phyloP scores from a whole-genome alignment of 2,797 vertebrate species.

The Periparus ater region DNA sequence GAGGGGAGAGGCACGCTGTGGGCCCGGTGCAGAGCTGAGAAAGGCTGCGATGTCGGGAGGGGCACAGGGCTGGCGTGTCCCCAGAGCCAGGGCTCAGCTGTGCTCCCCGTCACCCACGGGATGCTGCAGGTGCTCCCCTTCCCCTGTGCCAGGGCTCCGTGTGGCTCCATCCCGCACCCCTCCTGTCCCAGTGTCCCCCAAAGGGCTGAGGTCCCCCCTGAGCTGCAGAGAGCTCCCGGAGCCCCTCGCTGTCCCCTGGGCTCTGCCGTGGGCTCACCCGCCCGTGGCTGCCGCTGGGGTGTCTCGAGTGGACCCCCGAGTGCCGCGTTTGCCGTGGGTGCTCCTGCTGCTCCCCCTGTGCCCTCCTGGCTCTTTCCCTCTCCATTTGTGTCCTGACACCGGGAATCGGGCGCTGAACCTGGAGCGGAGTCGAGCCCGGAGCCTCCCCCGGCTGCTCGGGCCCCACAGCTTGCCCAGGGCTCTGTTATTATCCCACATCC shows the following conservation, averaged over 20 bases:
- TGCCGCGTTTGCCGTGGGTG: too few species aligned
- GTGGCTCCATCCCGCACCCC: fast-evolving
- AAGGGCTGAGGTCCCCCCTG: too few species aligned
- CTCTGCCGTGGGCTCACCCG: too few species aligned
- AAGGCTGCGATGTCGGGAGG: fast-evolving
- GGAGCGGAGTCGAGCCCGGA: neutral
- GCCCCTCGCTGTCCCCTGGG: too few species aligned
- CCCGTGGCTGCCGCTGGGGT: too few species aligned
- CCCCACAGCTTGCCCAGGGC: constrained; percentile 18
- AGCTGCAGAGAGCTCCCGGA: too few species aligned
- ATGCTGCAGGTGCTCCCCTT: neutral
- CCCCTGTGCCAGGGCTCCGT: neutral
- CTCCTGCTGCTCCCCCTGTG: too few species aligned
- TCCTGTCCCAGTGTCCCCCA: too few species aligned
- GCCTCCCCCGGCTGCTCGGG: constrained; percentile 5
- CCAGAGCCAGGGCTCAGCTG: fast-evolving
- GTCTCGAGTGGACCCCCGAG: too few species aligned
- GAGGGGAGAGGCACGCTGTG: neutral
- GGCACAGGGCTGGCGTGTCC: fast-evolving
- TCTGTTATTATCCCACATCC: constrained; percentile 47
- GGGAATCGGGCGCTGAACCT: neutral
- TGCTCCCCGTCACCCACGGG: fast-evolving
- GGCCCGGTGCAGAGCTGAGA: fast-evolving
- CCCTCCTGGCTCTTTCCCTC: neutral
- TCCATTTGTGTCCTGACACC: neutral